Evolutionary conservation across 2,797 vertebrate species (phyloP), one percentile per base, ranked within the genome.

Genomic region (Falco naumanni): DNA sequence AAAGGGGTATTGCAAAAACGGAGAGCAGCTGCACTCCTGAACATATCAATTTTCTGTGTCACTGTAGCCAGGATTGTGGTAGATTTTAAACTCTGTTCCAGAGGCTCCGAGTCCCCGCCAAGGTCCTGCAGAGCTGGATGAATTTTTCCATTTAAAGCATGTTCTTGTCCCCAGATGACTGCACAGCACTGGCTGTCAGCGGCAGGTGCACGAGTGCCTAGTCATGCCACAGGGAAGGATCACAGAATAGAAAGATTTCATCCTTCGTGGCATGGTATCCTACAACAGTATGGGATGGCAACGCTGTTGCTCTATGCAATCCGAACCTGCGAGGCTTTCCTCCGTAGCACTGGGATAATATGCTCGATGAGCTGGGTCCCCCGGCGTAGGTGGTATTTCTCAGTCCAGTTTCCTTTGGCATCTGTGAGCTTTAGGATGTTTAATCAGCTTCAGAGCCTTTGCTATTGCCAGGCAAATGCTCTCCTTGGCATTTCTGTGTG

Each of bases 161-260:
- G 34, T 88, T 95, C 83, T 84, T 1, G n/a, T 95, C 94, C 95
- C 94, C 89, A 88, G 94, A 94, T 96, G 95, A 95, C 96, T 86
- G 65, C 29, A 14, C 79, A 13, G 54, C 72, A 4, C 75, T 93
- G 92, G 22, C 68, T 96, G 92, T 89, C 93, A 94, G 87, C 4
- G 3, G 89, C 92, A 96, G 95, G 90, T 94, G 93, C 7, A 25
- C 48, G 51, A 84, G 45, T 71, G 87, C 91, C 72, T 84, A 71
- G 76, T 95, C 79, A 88, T 93, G 69, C 69, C 65, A 61, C 37
- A n/a, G 85, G 41, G 78, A 93, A 88, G 72, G 54, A 81, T 88
- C 75, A 69, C 47, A 77, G 59, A 86, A 86, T 6, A 93, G 78
- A 77, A 87, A 47, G 75, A 22, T 70, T 92, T 94, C 16, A 34